A percentile compares a stretch with the other conserved stretches of the same genome.
phyloP scores from a whole-genome alignment of 2,113 vertebrate genomes.

The Mionectes macconnelli region DNA sequence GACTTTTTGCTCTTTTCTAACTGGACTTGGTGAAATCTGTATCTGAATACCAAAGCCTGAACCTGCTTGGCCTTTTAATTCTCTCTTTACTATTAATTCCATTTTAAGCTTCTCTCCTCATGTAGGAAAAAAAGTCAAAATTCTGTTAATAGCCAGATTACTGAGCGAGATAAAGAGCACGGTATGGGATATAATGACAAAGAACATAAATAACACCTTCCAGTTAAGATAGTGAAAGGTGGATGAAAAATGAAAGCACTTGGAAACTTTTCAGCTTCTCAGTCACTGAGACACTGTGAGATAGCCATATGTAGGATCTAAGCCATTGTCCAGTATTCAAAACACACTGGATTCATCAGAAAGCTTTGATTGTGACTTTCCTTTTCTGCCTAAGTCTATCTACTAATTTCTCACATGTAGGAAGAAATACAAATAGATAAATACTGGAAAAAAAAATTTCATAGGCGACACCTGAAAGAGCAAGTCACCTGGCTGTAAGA shows the following conservation, averaged over 20 bases:
- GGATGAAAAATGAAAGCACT: background rate
- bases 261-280: background rate
- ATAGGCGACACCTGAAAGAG: background rate
- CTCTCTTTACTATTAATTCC: background rate
- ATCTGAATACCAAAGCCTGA: slow-evolving; percentile 4
- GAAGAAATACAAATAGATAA: background rate
- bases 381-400: background rate
- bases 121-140: background rate
- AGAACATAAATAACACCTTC: background rate
- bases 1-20: slow-evolving; percentile 29
- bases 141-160: slow-evolving; percentile 1
- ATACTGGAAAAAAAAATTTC: background rate
- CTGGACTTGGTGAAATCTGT: background rate
- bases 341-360: background rate
- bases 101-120: background rate
- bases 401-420: background rate
- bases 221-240: background rate
- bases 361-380: background rate
- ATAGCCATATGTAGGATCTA: background rate
- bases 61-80: background rate
- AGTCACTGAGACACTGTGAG: background rate
- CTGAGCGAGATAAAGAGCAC: background rate
- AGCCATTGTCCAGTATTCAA: background rate
- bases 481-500: background rate
- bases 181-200: background rate